Base-by-base conservation (phyloP, 2,888 invertebrate species). In the Bombylius major region DNA sequence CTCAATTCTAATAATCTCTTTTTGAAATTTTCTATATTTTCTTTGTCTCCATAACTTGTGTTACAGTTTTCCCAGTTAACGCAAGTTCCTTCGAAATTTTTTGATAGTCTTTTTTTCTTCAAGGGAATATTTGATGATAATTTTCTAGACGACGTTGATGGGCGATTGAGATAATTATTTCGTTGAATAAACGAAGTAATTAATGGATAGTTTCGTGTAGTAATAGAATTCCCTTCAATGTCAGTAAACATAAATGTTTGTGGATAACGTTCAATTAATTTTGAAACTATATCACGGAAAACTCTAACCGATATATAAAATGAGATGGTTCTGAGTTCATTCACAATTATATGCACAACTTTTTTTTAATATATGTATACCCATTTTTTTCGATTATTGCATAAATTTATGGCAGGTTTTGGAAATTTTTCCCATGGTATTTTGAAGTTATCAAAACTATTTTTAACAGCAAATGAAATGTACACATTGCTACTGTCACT, bases 361-460 rank as follows among this genome's bases (percentile, higher is more conserved):
- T 33, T 14, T 52, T 52, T 52, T n/a, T 47, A 23, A 52, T 46
- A 9, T 31, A n/a, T n/a, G n/a, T n/a, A 33, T n/a, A 46, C 52
- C 11, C 46, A 14, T 44, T 53, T 53, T 11, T 53, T 13, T 5
- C 23, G n/a, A 34, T 32, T 14, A 34, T 47, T 33, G 36, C 52
- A 53, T 34, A 36, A 32, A 23, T n/a, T 36, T 23, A 47, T 53
- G 8, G 23, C 23, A 5, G 31, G 9, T 48, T 39, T 48, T 23
- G 47, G 53, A 48, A 53, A 53, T 48, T 53, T 53, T 48, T 53
- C 42, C 53, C 53, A 53, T 5, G 53, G 53, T 31, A 53, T 39
- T 39, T 13, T 9, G 7, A 9, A 39, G 39, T 9, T 39, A n/a
- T n/a, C n/a, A n/a, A n/a, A n/a, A n/a, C n/a, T n/a, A n/a, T n/a